A percentile compares a stretch with the other conserved stretches of the same genome.
These are phyloP conservation scores for Sparus aurata DNA, from an alignment of 2,797 vertebrate species.

Conservation along the genomic window DNA sequence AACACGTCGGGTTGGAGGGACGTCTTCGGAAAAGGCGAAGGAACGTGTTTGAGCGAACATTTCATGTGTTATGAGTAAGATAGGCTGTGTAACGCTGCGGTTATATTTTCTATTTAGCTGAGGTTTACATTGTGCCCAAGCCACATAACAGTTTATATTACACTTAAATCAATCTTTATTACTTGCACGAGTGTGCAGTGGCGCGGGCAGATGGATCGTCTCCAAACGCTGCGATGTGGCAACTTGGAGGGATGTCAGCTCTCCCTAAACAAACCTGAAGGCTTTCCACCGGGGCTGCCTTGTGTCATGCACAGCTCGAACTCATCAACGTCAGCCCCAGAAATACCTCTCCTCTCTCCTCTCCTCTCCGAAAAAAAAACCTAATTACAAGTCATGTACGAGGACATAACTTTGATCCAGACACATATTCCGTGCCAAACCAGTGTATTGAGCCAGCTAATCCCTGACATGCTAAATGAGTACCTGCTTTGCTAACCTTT, in stretches of 20 bases:
- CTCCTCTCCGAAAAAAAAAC: neutral
- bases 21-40: constrained; percentile 9
- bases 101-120: constrained; percentile 35
- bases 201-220: constrained; percentile 72
- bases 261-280: constrained; percentile 82
- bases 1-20: neutral
- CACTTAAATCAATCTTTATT: constrained; percentile 68
- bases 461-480: constrained; percentile 76
- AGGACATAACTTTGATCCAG: constrained; percentile 67
- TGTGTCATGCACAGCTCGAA: constrained; percentile 77
- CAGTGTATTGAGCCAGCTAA: constrained; percentile 61
- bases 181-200: constrained; percentile 40
- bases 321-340: constrained; percentile 69
- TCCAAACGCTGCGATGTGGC: constrained; percentile 68
- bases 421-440: constrained; percentile 52
- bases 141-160: constrained; percentile 60
- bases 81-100: neutral
- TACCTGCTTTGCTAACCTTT: constrained; percentile 81
- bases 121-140: constrained; percentile 60
- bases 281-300: constrained; percentile 71
- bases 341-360: constrained; percentile 22
- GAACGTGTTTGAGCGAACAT: constrained; percentile 24
- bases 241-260: constrained; percentile 74
- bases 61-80: constrained; percentile 45
- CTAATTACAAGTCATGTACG: constrained; percentile 60